These are phyloP conservation scores for Dryoscopus gambensis DNA, from an alignment of 2,113 vertebrate genomes.

Conservation along the genomic window DNA sequence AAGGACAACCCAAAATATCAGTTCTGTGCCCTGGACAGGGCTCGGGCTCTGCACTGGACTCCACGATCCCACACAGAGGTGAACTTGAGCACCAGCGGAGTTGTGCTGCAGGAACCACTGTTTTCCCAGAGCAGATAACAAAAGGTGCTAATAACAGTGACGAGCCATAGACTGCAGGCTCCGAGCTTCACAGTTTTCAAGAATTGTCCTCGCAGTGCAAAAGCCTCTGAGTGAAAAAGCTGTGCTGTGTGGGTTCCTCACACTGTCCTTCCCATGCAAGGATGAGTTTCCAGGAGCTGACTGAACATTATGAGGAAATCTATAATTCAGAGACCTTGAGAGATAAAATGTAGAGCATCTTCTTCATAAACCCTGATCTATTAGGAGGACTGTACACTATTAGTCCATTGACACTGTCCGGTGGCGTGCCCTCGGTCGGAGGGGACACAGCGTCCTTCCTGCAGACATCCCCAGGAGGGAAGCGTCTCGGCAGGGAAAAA, in stretches of 20 bases:
- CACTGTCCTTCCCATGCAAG: background rate
- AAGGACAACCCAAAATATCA: background rate
- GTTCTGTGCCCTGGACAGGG: background rate
- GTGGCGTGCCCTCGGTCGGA: too few relatives aligned
- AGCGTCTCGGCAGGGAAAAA: too few relatives aligned
- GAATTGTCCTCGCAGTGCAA: background rate
- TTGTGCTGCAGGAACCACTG: background rate
- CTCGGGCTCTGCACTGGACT: background rate
- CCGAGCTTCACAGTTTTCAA: background rate
- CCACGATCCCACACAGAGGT: fast-evolving
- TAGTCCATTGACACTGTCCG: too few relatives aligned
- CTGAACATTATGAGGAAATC: background rate
- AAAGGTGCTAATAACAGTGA: background rate
- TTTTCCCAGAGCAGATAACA: background rate
- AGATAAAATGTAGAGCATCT: background rate
- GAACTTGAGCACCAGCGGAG: background rate
- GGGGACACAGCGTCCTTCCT: too few relatives aligned
- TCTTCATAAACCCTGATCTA: background rate
- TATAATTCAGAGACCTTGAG: background rate
- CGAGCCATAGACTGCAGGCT: background rate
- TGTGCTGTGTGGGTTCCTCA: background rate
- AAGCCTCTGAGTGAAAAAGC: background rate
- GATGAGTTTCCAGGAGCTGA: background rate
- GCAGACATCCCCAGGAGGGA: too few relatives aligned
- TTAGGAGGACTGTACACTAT: background rate